Conservation (phyloP, 1,140 invertebrate genomes). For the Solen grandis region DNA sequence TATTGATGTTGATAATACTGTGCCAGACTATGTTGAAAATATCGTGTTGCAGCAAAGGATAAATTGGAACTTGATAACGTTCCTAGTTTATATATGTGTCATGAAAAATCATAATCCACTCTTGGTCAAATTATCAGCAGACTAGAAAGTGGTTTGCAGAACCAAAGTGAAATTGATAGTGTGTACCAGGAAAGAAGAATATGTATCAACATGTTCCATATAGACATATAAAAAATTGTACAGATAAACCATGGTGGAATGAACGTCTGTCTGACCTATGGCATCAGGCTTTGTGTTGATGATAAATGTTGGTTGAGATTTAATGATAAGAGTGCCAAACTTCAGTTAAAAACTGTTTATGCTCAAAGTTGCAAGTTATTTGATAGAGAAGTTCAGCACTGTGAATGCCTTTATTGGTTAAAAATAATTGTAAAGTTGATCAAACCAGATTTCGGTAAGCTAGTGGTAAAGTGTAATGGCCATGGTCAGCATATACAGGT, state of each 20-base stretch:
- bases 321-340: neutral
- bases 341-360: constrained; percentile 15
- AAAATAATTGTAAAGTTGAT: constrained; percentile 23
- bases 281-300: neutral
- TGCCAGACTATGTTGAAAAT: too few species aligned
- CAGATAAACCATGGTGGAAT: constrained; percentile 11
- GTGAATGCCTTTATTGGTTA: constrained; percentile 30
- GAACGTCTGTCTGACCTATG: constrained; percentile 16
- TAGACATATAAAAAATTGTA: constrained; percentile 3
- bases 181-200: constrained; percentile 7
- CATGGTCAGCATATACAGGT: neutral
- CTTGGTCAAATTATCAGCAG: too few species aligned
- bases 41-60: too few species aligned
- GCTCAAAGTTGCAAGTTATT: constrained; percentile 13
- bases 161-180: constrained; percentile 1
- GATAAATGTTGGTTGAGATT: constrained; percentile 14
- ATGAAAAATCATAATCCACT: too few species aligned
- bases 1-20: too few species aligned
- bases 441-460: constrained; percentile 10
- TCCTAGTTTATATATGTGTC: too few species aligned
- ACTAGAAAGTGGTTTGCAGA: neutral
- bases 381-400: constrained; percentile 26
- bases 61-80: too few species aligned
- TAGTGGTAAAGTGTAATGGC: constrained; percentile 24
- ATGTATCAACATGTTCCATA: constrained; percentile 6